Evolutionary conservation across 2,113 vertebrate genomes (phyloP).

Genomic region (Petroica traversi): DNA sequence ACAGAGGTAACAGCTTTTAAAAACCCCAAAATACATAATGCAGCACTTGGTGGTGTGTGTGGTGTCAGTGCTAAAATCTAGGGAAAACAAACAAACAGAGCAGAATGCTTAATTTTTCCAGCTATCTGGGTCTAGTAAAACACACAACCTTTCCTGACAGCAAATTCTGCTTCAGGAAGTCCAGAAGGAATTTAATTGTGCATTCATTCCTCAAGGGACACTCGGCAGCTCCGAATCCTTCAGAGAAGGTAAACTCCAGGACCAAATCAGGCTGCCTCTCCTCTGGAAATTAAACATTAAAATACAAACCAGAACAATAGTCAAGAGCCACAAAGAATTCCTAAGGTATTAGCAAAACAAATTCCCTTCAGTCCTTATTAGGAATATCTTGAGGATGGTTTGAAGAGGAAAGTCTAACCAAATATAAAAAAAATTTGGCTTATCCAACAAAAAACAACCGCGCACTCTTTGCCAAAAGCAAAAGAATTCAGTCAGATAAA

Average conservation of each 20-base stretch:
- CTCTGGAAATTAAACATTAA: conserved; percentile 7
- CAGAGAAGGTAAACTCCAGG: neutral
- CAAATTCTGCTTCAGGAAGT: neutral
- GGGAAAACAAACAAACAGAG: neutral
- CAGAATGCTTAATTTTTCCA: neutral
- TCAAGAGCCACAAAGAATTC: conserved; percentile 45
- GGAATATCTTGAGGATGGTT: conserved; percentile 40
- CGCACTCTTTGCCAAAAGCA: neutral
- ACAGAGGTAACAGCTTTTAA: neutral
- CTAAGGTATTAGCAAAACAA: conserved; percentile 64
- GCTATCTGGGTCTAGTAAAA: neutral
- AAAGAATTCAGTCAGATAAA: conserved; percentile 44
- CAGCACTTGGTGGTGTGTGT: neutral
- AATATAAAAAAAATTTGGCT: conserved; percentile 39
- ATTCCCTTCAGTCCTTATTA: conserved; percentile 60
- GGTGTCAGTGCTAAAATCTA: neutral
- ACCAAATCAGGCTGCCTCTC: neutral
- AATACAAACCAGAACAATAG: conserved; percentile 41
- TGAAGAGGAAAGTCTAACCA: conserved; percentile 46
- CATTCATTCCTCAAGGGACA: neutral
- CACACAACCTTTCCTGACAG: neutral
- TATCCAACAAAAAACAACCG: neutral
- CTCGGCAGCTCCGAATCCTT: neutral
- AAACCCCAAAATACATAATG: neutral
- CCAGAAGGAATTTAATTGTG: neutral